Evolutionary conservation across 2,113 vertebrate genomes (phyloP).

Genomic region (Daphoenositta chrysoptera): DNA sequence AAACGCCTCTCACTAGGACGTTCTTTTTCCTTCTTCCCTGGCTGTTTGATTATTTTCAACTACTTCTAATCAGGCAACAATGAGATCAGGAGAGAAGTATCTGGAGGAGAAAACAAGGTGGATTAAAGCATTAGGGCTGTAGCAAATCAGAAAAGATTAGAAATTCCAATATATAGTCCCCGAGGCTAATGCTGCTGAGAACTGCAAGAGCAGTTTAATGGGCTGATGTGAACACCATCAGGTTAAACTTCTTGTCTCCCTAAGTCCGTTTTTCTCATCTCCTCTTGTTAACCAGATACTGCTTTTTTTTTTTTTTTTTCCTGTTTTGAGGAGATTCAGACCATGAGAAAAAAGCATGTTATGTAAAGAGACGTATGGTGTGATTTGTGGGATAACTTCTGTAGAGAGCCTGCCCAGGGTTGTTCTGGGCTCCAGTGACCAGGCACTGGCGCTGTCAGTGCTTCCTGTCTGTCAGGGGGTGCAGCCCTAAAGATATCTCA

Average conservation of each 20-base stretch:
- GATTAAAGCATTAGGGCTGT: background rate
- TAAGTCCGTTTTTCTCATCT: background rate
- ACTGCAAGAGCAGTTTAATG: background rate
- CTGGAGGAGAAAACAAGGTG: background rate
- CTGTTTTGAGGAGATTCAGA: background rate
- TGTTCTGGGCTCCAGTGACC: background rate
- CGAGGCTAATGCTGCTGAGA: background rate
- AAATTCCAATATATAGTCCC: background rate
- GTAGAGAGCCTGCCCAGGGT: background rate
- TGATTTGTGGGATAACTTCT: background rate
- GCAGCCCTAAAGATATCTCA: background rate
- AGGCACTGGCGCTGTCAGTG: background rate
- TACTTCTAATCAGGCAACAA: background rate
- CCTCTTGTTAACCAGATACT: background rate
- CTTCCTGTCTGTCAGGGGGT: background rate
- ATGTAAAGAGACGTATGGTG: background rate
- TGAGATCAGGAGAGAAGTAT: background rate
- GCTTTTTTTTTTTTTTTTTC: background rate
- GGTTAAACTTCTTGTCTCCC: background rate
- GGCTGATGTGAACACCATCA: background rate
- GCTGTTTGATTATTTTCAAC: background rate
- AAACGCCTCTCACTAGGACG: background rate
- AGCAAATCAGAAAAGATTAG: background rate
- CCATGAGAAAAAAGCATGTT: background rate
- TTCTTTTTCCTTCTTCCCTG: background rate